Conservation (phyloP, 2,797 vertebrate genomes). For the Anguilla megastoma region DNA sequence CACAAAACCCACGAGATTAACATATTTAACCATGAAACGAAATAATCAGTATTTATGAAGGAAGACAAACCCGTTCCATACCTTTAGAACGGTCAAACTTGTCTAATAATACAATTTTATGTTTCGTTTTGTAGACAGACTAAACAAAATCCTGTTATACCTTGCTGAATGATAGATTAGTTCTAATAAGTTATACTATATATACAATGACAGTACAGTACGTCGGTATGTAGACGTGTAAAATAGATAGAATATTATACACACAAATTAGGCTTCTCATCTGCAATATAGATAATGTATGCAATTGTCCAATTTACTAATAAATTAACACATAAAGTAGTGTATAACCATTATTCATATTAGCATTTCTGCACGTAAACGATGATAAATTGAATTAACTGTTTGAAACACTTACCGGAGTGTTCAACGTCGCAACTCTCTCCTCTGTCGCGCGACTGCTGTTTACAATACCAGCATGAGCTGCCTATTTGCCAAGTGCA, state of each 20-base stretch:
- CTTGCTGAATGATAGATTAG: neutral
- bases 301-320: neutral
- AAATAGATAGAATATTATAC: neutral
- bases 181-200: neutral
- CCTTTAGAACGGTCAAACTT: neutral
- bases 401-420: conserved; percentile 25
- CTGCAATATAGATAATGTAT: neutral
- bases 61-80: neutral
- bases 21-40: neutral
- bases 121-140: neutral
- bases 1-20: neutral
- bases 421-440: conserved; percentile 17
- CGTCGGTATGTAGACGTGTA: neutral
- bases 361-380: neutral
- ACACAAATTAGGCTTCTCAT: neutral
- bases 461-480: conserved; percentile 22
- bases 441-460: neutral
- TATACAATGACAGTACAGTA: neutral
- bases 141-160: neutral
- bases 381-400: neutral
- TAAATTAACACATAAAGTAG: neutral
- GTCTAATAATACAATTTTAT: neutral
- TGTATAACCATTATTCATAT: neutral
- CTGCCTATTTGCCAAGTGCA: conserved; percentile 3
- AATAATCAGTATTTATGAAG: neutral